phyloP scores from a whole-genome alignment of 2,113 vertebrate species.

The Heterochromis multidens region DNA sequence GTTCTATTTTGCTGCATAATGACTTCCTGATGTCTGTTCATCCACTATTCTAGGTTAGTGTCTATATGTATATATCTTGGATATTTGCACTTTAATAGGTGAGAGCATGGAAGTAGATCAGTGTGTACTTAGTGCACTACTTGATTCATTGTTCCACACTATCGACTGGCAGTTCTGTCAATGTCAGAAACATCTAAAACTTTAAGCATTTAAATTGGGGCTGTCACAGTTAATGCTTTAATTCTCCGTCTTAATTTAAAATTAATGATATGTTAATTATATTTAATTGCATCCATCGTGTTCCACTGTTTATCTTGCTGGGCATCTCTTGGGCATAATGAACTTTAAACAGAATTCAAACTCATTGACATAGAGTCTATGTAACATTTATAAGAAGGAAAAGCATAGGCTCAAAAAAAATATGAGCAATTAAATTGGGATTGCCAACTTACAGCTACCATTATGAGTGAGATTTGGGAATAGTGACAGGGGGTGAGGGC shows the following conservation, averaged over 20 bases:
- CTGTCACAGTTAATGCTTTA: slow-evolving; percentile 20
- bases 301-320: slow-evolving; percentile 16
- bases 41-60: not conserved
- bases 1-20: not conserved
- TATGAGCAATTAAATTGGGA: not conserved
- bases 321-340: slow-evolving; percentile 1
- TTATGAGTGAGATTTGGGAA: not conserved
- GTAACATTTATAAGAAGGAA: not conserved
- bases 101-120: not conserved
- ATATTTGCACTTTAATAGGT: not conserved
- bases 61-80: not conserved
- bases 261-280: slow-evolving; percentile 39
- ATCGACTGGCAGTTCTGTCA: not conserved
- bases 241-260: slow-evolving; percentile 26
- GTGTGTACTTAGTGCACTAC: not conserved
- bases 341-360: not conserved
- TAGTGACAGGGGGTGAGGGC: not conserved
- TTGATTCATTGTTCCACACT: not conserved
- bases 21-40: not conserved
- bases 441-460: not conserved
- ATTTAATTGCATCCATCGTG: slow-evolving; percentile 30
- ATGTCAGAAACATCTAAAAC: not conserved
- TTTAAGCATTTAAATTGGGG: slow-evolving; percentile 15
- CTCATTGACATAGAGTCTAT: not conserved
- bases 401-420: not conserved